A percentile compares a stretch with the other conserved stretches of the same genome.
Conservation (phyloP, 2,113 vertebrate genomes). For the Phodopus roborovskii region DNA sequence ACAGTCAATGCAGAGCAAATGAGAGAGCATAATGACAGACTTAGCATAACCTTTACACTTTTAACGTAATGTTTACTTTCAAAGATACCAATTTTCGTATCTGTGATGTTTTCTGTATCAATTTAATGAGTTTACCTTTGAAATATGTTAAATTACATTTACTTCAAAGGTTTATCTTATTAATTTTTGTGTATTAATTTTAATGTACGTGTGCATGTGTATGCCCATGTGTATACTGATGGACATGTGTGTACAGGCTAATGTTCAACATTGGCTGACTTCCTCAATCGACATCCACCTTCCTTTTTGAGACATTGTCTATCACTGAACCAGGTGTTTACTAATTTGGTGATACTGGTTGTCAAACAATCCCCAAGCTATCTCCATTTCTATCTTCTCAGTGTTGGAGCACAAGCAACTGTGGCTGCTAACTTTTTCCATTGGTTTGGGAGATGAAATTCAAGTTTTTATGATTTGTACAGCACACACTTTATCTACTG, state of each 20-base stretch:
- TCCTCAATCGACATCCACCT: not conserved
- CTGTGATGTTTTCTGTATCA: not conserved
- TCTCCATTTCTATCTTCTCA: not conserved
- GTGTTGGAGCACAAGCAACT: not conserved
- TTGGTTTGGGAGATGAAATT: not conserved
- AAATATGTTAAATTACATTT: not conserved
- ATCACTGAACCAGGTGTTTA: not conserved
- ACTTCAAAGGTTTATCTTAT: not conserved
- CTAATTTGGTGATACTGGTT: too few relatives aligned
- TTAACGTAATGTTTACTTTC: not conserved
- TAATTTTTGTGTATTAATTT: not conserved
- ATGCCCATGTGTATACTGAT: not conserved
- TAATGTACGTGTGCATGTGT: not conserved
- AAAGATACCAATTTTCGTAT: not conserved
- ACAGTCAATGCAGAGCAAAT: not conserved
- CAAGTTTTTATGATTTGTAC: not conserved
- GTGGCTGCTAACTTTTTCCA: not conserved
- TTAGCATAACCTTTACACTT: not conserved
- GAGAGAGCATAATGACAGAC: not conserved
- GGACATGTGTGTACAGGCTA: not conserved
- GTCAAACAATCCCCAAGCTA: too few relatives aligned
- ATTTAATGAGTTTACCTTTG: not conserved
- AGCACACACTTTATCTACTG: too few relatives aligned
- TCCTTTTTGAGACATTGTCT: not conserved
- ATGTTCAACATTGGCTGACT: not conserved